phyloP scores from a whole-genome alignment of 1,140 invertebrate species.

The Holotrichia oblita region DNA sequence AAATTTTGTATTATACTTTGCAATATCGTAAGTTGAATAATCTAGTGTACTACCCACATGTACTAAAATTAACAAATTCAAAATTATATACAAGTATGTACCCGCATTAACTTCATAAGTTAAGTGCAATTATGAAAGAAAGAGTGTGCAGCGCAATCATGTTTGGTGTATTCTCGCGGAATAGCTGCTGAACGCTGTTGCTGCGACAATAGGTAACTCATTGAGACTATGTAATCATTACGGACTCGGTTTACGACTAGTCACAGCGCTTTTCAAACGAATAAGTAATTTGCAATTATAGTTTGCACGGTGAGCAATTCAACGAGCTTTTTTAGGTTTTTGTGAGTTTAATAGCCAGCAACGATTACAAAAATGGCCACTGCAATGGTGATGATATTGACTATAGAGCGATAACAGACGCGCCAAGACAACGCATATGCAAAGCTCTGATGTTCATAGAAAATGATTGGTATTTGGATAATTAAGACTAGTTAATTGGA shows the following conservation, averaged over 20 bases:
- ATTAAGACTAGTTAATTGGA: no score
- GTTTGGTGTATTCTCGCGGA: neutral
- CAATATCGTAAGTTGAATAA: no score
- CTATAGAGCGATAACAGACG: neutral
- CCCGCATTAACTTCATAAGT: neutral
- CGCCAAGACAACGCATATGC: neutral
- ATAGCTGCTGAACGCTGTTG: conserved; percentile 38
- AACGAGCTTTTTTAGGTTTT: conserved; percentile 42
- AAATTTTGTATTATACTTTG: no score
- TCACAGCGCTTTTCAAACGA: conserved; percentile 49
- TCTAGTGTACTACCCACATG: neutral
- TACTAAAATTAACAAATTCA: neutral
- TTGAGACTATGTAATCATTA: conserved; percentile 52
- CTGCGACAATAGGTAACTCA: conserved; percentile 51
- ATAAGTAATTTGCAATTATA: conserved; percentile 54
- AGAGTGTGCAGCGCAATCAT: conserved; percentile 21
- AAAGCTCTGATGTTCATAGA: no score
- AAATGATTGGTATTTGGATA: no score
- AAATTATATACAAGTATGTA: neutral
- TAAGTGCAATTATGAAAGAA: conserved; percentile 23
- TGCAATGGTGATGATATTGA: neutral
- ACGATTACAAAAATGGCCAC: neutral
- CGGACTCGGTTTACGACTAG: conserved; percentile 50
- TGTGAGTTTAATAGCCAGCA: neutral
- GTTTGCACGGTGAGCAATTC: conserved; percentile 52